A percentile compares a stretch with the other conserved stretches of the same genome.
These are phyloP conservation scores for Phylloscopus trochiloides DNA, from an alignment of 2,113 vertebrate genomes.

Conservation along the genomic window DNA sequence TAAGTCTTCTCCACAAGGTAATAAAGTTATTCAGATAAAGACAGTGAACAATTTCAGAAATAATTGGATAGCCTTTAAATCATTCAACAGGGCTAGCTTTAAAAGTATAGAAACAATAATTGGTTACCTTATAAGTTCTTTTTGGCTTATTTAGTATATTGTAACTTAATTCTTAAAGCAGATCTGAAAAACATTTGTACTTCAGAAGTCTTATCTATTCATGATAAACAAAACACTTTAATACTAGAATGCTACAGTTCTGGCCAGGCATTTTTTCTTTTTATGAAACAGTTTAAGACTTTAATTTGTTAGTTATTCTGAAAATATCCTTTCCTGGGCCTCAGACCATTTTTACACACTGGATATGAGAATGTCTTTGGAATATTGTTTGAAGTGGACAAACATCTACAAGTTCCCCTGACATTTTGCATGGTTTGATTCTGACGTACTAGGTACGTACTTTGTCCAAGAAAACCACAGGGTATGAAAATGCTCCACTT, in stretches of 20 bases:
- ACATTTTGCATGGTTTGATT: not conserved
- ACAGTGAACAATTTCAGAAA: not conserved
- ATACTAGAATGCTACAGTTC: not conserved
- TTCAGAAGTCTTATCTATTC: not conserved
- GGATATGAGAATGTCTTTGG: not conserved
- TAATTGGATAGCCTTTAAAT: not conserved
- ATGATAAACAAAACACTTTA: not conserved
- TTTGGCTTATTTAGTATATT: not conserved
- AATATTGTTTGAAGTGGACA: not conserved
- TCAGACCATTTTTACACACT: not conserved
- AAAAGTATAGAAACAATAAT: not conserved
- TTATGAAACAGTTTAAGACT: not conserved
- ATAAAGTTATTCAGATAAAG: not conserved
- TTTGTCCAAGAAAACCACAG: not conserved
- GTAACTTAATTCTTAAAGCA: not conserved
- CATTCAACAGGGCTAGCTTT: not conserved
- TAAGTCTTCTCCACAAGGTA: not conserved
- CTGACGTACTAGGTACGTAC: not conserved
- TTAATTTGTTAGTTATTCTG: constrained; percentile 13
- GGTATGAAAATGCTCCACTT: not conserved
- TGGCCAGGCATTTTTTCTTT: not conserved
- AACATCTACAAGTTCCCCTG: not conserved
- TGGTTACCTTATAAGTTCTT: not conserved
- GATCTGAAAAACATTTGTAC: not conserved
- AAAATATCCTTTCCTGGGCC: not conserved